Percentiles rank a stretch among this genome's conserved stretches.
Evolutionary conservation across 2,797 vertebrate species (phyloP).

Genomic region (Gymnopithys bicolor): DNA sequence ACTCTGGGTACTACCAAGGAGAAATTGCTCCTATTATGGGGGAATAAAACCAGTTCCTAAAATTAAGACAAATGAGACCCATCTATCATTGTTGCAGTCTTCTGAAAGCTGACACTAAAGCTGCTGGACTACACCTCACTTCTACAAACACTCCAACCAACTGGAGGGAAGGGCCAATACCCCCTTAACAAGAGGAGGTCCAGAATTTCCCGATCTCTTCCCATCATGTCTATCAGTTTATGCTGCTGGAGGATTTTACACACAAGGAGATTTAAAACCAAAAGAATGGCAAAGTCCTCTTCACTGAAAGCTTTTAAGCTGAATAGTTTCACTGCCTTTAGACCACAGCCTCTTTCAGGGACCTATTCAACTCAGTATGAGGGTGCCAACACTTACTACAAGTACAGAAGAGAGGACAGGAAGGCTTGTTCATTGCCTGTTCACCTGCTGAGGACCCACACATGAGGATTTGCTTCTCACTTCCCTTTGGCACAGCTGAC

Average conservation of each 20-base stretch:
- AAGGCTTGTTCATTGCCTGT: background rate
- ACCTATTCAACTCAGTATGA: accelerated
- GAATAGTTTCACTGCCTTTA: accelerated
- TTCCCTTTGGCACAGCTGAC: background rate
- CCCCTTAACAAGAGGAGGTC: background rate
- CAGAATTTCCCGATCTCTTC: background rate
- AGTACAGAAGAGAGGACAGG: background rate
- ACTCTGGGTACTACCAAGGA: background rate
- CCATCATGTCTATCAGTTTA: accelerated
- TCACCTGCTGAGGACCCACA: background rate
- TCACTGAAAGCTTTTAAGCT: background rate
- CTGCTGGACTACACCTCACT: background rate
- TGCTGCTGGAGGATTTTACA: no score
- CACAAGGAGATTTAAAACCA: background rate
- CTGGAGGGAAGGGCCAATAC: background rate
- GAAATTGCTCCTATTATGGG: background rate
- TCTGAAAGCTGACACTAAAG: background rate
- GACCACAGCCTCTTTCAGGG: background rate
- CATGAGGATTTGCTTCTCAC: background rate
- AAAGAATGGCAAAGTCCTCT: accelerated
- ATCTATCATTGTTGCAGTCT: background rate
- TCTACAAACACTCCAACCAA: background rate
- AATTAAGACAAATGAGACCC: background rate
- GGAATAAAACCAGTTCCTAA: background rate
- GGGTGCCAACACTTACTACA: background rate